Evolutionary conservation across 2,888 invertebrate species (phyloP), one percentile per base, ranked within the genome.

Genomic region (Agriopis marginaria): DNA sequence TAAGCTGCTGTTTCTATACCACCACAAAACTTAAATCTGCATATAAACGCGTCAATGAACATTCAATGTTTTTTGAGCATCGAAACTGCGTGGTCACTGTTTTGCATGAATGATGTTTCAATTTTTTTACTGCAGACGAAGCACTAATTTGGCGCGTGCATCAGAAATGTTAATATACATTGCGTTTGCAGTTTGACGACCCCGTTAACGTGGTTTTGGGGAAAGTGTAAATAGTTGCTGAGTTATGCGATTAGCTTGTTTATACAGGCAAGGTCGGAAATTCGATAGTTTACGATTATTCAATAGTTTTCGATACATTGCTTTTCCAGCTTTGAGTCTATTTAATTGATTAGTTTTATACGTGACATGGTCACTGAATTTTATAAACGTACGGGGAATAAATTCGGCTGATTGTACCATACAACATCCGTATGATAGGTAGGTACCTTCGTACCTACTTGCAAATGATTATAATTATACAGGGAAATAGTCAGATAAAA

Each of bases 1-100:
- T 89, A 87, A 87, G 86, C 84, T 77, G 86, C 88, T 83, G 81
- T 76, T 79, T 85, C 69, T 68, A 75, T 75, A 76, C 70, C 60
- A 76, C 74, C 75, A 70, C 63, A 71, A 71, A 77, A 73, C 71
- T 63, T 67, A 81, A 78, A 75, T 63, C 74, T 69, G 61, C 74
- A 69, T 81, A 77, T 66, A 66, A 70, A 79, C 66, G 76, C 84
- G 65, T 82, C 86, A 76, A 89, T 89, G 88, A 78, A 86, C 75
- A 71, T 69, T 63, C 72, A 54, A 70, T 49, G n/a, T 44, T 63
- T 76, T 71, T 67, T 68, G 77, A 84, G 72, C 80, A 76, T 81
- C 83, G 84, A 77, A 73, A 75, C 76, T 70, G 70, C 66, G 68
- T 60, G 68, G 63, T 76, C 75, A 74, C 60, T 50, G 67, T 61